A percentile compares a stretch with the other conserved stretches of the same genome.
phyloP scores from a whole-genome alignment of 2,888 invertebrate genomes.

The Pseudanteris insignis region DNA sequence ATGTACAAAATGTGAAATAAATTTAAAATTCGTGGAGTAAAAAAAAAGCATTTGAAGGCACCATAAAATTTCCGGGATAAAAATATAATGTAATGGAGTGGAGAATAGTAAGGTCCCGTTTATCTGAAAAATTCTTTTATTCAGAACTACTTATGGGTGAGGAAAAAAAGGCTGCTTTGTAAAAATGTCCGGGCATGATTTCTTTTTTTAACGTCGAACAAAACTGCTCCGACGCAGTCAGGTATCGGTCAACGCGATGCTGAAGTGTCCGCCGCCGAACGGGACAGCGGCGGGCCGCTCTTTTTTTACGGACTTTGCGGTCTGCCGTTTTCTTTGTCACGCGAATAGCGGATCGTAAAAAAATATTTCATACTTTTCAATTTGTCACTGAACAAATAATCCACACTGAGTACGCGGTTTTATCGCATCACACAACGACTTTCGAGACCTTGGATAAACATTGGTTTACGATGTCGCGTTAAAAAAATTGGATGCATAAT shows the following conservation, averaged over 20 bases:
- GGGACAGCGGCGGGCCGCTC: neutral
- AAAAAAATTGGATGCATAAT: conserved; percentile 3
- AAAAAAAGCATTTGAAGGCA: too few relatives aligned
- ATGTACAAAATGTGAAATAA: too few relatives aligned
- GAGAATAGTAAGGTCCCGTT: too few relatives aligned
- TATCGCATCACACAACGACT: neutral
- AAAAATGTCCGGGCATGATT: too few relatives aligned
- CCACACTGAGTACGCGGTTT: conserved; percentile 5
- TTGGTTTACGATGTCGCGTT: conserved; percentile 1
- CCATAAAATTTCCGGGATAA: too few relatives aligned
- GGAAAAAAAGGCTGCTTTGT: too few relatives aligned
- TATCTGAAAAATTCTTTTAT: too few relatives aligned
- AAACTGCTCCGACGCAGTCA: conserved; percentile 16
- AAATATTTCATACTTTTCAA: conserved; percentile 3
- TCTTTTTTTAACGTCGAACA: conserved; percentile 28
- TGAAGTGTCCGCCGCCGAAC: conserved; percentile 17
- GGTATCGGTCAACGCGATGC: conserved; percentile 32
- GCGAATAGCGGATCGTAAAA: conserved; percentile 24
- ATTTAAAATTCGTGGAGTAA: too few relatives aligned
- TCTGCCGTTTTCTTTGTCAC: conserved; percentile 17
- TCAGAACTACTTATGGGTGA: too few relatives aligned
- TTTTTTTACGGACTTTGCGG: conserved; percentile 16
- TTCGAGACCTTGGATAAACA: neutral
- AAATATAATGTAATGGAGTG: too few relatives aligned
- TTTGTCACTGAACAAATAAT: conserved; percentile 17